These are phyloP conservation scores for Spondyliosoma cantharus DNA, from an alignment of 2,797 vertebrate genomes.

Conservation along the genomic window DNA sequence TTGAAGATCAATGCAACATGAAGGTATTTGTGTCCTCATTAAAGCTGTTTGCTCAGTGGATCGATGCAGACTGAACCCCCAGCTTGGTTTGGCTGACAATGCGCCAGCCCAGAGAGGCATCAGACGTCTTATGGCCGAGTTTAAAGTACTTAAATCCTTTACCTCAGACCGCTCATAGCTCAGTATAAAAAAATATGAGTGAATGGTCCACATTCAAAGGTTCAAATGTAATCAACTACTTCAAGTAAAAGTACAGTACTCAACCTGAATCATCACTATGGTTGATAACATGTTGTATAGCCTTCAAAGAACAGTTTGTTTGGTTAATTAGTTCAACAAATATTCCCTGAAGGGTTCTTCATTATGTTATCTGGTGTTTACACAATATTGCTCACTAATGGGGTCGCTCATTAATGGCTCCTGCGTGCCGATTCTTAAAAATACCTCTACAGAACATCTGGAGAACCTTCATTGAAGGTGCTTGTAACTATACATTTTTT, in stretches of 20 bases:
- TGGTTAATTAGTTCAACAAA: constrained; percentile 57
- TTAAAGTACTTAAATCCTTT: constrained; percentile 20
- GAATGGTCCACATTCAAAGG: neutral
- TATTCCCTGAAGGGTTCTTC: constrained; percentile 43
- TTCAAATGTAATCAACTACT: neutral
- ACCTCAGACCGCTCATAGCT: neutral
- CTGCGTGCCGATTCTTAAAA: neutral
- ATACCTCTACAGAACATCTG: neutral
- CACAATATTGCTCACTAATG: neutral
- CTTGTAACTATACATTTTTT: neutral
- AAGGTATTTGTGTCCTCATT: constrained; percentile 81
- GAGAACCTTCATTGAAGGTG: neutral
- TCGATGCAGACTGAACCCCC: constrained; percentile 63
- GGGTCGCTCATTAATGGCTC: neutral
- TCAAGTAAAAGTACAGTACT: neutral
- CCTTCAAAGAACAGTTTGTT: constrained; percentile 31
- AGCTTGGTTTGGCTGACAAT: constrained; percentile 38
- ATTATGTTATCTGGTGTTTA: constrained; percentile 1
- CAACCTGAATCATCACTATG: neutral
- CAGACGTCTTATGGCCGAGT: neutral
- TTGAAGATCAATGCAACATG: constrained; percentile 78
- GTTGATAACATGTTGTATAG: neutral
- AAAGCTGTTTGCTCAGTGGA: constrained; percentile 72
- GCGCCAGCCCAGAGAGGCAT: neutral
- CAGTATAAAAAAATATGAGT: neutral